Percentiles rank a stretch among this genome's conserved stretches.
Evolutionary conservation across 2,888 invertebrate species (phyloP).

Genomic region (Nomada hirtipes): DNA sequence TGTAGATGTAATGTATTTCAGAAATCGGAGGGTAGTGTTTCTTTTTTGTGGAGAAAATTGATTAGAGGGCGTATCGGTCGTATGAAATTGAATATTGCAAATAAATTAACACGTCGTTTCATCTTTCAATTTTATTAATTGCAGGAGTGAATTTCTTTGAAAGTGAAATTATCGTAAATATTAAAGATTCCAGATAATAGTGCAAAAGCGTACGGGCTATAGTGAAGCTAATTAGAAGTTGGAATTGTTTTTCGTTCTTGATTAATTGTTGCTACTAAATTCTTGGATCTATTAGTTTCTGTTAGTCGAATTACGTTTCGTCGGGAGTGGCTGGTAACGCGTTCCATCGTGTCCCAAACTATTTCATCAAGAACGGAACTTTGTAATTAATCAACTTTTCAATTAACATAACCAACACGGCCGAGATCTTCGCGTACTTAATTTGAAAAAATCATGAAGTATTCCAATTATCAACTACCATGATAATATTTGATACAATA

Average conservation of each 20-base stretch:
- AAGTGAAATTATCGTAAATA: no score
- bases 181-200: no score
- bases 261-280: constrained; percentile 1
- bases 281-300: constrained; percentile 14
- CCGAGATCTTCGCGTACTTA: neutral
- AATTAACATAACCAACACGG: constrained; percentile 27
- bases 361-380: constrained; percentile 39
- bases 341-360: constrained; percentile 14
- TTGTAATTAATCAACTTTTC: constrained; percentile 46
- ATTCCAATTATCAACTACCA: neutral
- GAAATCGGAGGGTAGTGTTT: constrained; percentile 2
- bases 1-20: neutral
- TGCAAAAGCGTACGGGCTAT: no score
- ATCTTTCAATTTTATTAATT: neutral
- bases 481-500: no score
- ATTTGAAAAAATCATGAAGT: no score
- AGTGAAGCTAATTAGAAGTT: no score
- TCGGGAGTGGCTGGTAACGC: neutral
- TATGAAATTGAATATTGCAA: neutral
- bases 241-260: no score
- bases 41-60: neutral
- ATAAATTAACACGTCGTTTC: neutral
- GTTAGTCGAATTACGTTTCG: neutral
- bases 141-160: neutral
- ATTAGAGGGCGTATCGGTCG: neutral